Conservation (phyloP, 2,888 invertebrate genomes). For the Oligia strigilis region DNA sequence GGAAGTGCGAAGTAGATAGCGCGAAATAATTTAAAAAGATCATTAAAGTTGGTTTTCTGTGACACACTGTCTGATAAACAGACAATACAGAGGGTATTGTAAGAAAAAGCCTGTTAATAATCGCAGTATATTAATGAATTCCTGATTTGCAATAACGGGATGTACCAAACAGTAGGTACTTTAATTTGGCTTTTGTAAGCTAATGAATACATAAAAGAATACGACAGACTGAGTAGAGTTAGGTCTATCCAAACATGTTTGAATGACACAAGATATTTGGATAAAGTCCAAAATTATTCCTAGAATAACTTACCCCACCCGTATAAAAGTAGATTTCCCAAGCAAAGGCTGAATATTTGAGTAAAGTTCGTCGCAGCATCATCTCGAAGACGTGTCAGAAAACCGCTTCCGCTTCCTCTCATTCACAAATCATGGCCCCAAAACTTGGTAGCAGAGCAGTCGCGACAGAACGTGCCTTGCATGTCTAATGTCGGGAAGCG, state of each 20-base stretch:
- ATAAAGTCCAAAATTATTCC: neutral
- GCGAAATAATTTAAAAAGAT: neutral
- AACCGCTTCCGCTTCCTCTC: constrained; percentile 67
- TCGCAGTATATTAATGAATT: neutral
- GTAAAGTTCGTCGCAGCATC: constrained; percentile 16
- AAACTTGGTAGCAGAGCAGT: constrained; percentile 77
- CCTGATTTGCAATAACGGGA: too few species aligned
- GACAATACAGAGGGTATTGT: neutral
- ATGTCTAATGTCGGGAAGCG: constrained; percentile 82
- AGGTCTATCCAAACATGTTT: neutral
- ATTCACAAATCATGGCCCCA: constrained; percentile 66
- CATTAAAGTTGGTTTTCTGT: neutral
- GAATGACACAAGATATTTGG: neutral
- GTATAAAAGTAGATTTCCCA: neutral
- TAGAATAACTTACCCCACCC: neutral
- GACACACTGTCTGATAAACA: neutral
- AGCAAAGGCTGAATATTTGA: constrained; percentile 5
- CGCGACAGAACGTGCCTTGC: constrained; percentile 84
- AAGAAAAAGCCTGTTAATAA: neutral
- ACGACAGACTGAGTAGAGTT: too few species aligned
- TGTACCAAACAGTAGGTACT: neutral
- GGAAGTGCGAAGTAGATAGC: neutral
- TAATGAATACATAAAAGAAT: neutral
- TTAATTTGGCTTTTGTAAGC: neutral
- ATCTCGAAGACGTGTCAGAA: constrained; percentile 22